Evolutionary conservation across 2,797 vertebrate species (phyloP).

Genomic region (Acropternis orthonyx): DNA sequence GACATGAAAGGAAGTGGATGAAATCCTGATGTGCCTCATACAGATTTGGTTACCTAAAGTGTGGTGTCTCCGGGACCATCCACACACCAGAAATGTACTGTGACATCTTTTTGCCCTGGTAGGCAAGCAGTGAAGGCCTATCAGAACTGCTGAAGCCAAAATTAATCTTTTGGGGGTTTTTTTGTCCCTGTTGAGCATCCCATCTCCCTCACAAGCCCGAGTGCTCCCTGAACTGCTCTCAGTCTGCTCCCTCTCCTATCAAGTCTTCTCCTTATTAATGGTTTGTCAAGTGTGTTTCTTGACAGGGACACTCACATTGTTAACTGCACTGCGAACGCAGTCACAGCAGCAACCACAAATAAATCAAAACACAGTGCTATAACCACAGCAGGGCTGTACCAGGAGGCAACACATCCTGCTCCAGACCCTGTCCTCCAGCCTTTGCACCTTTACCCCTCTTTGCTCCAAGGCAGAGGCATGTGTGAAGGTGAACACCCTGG

Average conservation of each 20-base stretch:
- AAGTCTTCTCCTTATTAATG: background rate
- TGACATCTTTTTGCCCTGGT: background rate
- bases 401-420: fast-evolving
- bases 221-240: background rate
- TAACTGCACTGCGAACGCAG: background rate
- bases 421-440: background rate
- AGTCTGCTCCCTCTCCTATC: background rate
- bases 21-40: background rate
- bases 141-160: background rate
- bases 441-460: background rate
- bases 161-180: background rate
- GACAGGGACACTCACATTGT: background rate
- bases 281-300: background rate
- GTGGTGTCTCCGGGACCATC: background rate
- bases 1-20: background rate
- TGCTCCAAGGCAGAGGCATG: background rate
- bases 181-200: background rate
- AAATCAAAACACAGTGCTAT: fast-evolving
- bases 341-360: background rate
- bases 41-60: fast-evolving
- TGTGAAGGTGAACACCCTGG: fast-evolving
- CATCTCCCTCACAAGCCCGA: background rate
- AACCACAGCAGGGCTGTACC: background rate
- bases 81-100: background rate
- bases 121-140: background rate